A percentile compares a stretch with the other conserved stretches of the same genome.
Evolutionary conservation across 2,797 vertebrate species (phyloP).

Genomic region (Scyliorhinus canicula): DNA sequence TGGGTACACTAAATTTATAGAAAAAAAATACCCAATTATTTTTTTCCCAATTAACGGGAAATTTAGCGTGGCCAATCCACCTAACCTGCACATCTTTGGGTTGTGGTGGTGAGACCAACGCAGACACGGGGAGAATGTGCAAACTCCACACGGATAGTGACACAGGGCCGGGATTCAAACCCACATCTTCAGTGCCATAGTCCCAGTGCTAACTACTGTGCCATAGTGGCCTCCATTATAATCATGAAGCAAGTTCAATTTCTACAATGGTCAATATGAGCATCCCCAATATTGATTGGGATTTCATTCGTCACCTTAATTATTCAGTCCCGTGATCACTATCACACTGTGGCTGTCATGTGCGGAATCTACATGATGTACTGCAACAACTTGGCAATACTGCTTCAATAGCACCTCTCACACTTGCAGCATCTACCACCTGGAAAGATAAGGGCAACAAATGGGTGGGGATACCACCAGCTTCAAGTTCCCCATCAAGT

Average conservation of each 20-base stretch:
- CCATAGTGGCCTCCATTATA: too few relatives aligned
- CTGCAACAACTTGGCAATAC: background rate
- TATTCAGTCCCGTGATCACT: background rate
- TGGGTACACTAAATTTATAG: too few relatives aligned
- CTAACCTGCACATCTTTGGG: too few relatives aligned
- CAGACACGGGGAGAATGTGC: too few relatives aligned
- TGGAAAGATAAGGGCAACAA: background rate
- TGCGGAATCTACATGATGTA: background rate
- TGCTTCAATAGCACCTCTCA: background rate
- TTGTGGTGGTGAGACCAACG: too few relatives aligned
- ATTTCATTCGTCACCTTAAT: background rate
- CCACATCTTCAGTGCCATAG: too few relatives aligned
- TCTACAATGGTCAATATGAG: background rate
- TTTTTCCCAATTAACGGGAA: too few relatives aligned
- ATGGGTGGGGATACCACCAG: background rate
- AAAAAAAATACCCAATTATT: too few relatives aligned
- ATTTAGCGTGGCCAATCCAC: too few relatives aligned
- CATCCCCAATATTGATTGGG: background rate
- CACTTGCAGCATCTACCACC: background rate
- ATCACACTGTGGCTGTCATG: background rate
- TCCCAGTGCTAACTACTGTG: too few relatives aligned
- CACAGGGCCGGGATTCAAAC: too few relatives aligned
- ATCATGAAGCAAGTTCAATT: background rate
- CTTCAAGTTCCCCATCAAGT: background rate
- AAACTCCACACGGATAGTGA: too few relatives aligned